Evolutionary conservation across 2,888 invertebrate species (phyloP).

Genomic region (Bombylius discolor): DNA sequence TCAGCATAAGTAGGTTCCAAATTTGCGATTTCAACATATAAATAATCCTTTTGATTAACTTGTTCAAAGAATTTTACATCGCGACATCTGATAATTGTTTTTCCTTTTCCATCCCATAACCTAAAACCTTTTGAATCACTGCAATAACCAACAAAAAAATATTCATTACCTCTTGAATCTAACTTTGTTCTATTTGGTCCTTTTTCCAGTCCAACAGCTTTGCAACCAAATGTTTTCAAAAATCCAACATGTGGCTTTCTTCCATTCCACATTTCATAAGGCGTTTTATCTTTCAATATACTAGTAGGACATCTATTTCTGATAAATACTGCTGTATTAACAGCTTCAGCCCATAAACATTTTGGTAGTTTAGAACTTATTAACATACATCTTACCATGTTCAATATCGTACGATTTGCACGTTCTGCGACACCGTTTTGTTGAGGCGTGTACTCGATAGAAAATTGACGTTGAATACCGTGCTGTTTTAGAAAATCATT

Average conservation of each 20-base stretch:
- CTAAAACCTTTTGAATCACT: constrained; percentile 5
- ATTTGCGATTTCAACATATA: background rate
- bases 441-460: constrained; percentile 15
- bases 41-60: background rate
- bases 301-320: constrained; percentile 8
- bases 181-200: constrained; percentile 2
- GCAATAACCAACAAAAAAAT: constrained; percentile 4
- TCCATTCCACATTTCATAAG: constrained; percentile 8
- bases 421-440: constrained; percentile 20
- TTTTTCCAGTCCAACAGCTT: constrained; percentile 3
- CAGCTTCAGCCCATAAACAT: constrained; percentile 21
- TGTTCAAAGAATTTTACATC: constrained; percentile 5
- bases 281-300: background rate
- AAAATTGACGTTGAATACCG: constrained; percentile 16
- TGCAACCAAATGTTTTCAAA: constrained; percentile 5
- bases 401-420: constrained; percentile 17
- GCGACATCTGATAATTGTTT: constrained; percentile 1
- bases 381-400: constrained; percentile 19
- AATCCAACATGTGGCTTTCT: constrained; percentile 2
- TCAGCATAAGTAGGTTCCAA: no score
- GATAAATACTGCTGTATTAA: constrained; percentile 14
- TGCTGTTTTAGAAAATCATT: constrained; percentile 12
- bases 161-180: constrained; percentile 4
- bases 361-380: constrained; percentile 15
- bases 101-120: constrained; percentile 2